phyloP scores from a whole-genome alignment of 2,797 vertebrate species.

The Schizopygopsis pylzovi region DNA sequence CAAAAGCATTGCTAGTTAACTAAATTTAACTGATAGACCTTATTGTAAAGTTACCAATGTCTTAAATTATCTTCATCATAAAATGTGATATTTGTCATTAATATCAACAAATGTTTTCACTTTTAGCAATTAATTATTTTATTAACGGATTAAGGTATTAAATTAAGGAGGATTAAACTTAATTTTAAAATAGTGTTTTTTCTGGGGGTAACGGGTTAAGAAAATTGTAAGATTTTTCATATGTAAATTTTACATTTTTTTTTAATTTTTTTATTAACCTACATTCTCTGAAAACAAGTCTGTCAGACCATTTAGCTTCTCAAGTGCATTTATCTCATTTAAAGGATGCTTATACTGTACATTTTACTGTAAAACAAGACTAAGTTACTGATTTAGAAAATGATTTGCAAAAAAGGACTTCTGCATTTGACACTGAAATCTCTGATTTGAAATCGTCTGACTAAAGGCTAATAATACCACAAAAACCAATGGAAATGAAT shows the following conservation, averaged over 20 bases:
- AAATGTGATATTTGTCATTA: not conserved
- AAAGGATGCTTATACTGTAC: not conserved
- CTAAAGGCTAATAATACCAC: not conserved
- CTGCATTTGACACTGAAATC: not conserved
- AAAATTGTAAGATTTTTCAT: not conserved
- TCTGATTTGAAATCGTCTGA: not conserved
- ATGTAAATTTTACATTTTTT: not conserved
- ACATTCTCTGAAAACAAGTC: not conserved
- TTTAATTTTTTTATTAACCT: not conserved
- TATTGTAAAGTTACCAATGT: not conserved
- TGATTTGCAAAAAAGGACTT: not conserved
- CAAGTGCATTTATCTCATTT: not conserved
- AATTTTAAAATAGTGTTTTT: not conserved
- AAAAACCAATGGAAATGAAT: not conserved
- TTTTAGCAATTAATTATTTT: not conserved
- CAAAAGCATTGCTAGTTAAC: not conserved
- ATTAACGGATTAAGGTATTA: not conserved
- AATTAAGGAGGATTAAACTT: not conserved
- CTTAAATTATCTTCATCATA: not conserved
- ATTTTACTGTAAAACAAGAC: no score
- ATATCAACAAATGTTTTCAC: not conserved
- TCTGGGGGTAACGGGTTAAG: not conserved
- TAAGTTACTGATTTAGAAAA: not conserved
- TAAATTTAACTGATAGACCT: not conserved
- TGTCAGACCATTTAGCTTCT: not conserved